Base-by-base conservation (phyloP, 1,140 invertebrate species). In the Caenorhabditis remanei region DNA sequence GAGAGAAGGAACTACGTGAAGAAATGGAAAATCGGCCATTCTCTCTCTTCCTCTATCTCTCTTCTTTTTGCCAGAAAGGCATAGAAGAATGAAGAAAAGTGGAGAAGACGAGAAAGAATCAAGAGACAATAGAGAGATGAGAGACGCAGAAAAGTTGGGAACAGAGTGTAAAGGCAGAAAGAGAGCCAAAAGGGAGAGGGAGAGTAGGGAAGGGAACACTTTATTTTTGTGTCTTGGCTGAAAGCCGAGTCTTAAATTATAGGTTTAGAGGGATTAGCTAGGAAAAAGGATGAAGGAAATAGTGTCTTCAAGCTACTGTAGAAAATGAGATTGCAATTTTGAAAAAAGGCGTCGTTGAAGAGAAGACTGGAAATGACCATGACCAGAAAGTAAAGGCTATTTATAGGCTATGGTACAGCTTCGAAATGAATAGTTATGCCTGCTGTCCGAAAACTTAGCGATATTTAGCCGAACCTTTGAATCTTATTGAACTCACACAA, bases 11-110 rank as follows among this genome's bases (percentile, higher is more conserved):
- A 50, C 7, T 53, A 79, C 71, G 71, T 79, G 71, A 79, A 79
- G 71, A 79, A 79, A 6, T 79, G 71, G n/a, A 79, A 50, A 79
- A 75, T 46, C 6, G 67, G 61, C 24, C n/a, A 6, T 7, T 24
- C 61, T 21, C 16, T 8, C 16, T 63, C 61, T 63, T 24, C 14
- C 61, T 24, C 24, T 32, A 8, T 8, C 16, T 16, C 50, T 53
- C 50, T 53, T 16, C 13, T 16, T 16, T 50, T 11, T 53, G 50
- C 32, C 32, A 32, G 63, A 67, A 67, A 67, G 24, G 16, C 13
- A 8, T 21, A 79, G 71, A 79, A 79, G 71, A 79, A 79, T 53
- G 71, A 46, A 79, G 71, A 79, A 79, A 79, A 41, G 46, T 4
- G 46, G 46, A 79, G 71, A 79, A 79, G 46, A 79, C 71, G 41